Conservation (phyloP, 2,797 vertebrate genomes). For the Leptoclinus maculatus region DNA sequence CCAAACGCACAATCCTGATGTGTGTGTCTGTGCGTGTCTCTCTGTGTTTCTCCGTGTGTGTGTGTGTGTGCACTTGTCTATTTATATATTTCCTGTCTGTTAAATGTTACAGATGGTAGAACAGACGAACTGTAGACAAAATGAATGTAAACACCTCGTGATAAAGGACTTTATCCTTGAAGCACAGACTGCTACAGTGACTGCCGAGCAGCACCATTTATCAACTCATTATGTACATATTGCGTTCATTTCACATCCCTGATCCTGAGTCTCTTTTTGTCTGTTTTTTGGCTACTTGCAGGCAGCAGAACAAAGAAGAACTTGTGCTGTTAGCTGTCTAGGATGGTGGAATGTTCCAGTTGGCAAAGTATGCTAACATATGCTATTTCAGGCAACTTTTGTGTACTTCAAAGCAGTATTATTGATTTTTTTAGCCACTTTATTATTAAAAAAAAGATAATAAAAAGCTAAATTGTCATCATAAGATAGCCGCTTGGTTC, state of each 20-base stretch:
- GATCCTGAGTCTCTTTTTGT: background rate
- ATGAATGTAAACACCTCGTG: background rate
- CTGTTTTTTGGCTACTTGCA: background rate
- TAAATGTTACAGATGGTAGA: background rate
- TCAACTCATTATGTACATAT: background rate
- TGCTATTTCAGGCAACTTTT: background rate
- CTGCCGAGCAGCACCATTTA: background rate
- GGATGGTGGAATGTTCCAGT: background rate
- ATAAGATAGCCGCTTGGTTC: too few species aligned
- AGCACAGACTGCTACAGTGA: background rate
- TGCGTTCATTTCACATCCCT: background rate
- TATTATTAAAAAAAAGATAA: too few species aligned
- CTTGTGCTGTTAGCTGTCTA: background rate
- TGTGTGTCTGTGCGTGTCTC: constrained; percentile 36
- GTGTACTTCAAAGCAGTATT: background rate
- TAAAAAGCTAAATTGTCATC: too few species aligned
- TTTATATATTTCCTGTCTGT: background rate
- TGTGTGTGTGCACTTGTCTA: background rate
- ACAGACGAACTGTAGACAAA: background rate
- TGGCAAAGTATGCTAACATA: background rate
- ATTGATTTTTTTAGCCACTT: background rate
- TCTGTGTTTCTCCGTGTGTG: constrained; percentile 29
- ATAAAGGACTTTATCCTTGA: background rate
- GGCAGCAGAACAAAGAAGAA: background rate
- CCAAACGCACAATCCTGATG: constrained; percentile 46